Evolutionary conservation across 2,113 vertebrate genomes (phyloP).

Genomic region (Desmodus rotundus): DNA sequence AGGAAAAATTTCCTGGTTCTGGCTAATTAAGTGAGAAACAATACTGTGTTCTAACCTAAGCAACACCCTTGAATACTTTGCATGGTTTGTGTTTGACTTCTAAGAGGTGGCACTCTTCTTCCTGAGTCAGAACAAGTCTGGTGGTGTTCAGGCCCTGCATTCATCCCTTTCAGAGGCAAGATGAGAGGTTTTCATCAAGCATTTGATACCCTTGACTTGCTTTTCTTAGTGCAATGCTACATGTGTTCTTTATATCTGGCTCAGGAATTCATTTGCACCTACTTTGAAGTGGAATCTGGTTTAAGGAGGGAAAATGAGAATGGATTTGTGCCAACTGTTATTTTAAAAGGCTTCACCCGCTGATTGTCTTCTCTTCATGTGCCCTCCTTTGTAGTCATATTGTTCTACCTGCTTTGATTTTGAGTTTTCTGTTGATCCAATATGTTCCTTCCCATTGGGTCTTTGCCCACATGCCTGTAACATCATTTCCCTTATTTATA

Average conservation of each 20-base stretch:
- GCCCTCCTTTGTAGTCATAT: neutral
- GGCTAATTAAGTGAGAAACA: conserved; percentile 54
- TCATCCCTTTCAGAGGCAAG: neutral
- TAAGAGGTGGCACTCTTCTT: neutral
- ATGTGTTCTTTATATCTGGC: neutral
- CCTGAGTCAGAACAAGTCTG: conserved; percentile 46
- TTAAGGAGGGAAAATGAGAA: neutral
- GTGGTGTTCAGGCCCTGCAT: neutral
- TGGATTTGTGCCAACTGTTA: neutral
- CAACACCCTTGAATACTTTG: conserved; percentile 7
- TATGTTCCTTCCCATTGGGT: neutral
- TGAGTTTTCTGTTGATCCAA: neutral
- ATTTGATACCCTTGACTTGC: neutral
- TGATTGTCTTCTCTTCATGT: neutral
- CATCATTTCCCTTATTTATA: neutral
- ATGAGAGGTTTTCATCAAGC: neutral
- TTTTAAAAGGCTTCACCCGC: neutral
- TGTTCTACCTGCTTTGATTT: neutral
- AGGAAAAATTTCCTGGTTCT: conserved; percentile 66
- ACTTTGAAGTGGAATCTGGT: neutral
- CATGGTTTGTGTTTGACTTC: conserved; percentile 41
- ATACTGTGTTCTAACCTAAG: neutral
- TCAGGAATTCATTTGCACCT: neutral
- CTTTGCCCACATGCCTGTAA: neutral
- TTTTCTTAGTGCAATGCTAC: neutral